Conservation (phyloP, 2,888 invertebrate genomes). For the Amblyteles armatorius region DNA sequence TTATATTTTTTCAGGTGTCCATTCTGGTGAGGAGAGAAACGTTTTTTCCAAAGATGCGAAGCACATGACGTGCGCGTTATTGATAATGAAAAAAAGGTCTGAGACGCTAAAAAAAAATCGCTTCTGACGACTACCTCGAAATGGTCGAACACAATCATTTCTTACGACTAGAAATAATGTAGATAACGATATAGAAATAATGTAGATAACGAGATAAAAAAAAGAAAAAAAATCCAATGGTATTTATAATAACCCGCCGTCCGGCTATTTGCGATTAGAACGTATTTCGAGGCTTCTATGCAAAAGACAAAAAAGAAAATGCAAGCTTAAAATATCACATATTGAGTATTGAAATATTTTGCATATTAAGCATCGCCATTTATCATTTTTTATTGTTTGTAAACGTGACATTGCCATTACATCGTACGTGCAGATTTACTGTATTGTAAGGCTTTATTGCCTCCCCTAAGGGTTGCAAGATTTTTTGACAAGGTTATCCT, state of each 20-base stretch:
- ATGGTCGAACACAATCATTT: conserved; percentile 40
- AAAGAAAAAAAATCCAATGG: neutral
- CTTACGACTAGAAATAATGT: conserved; percentile 16
- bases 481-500: too few relatives aligned
- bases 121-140: conserved; percentile 2
- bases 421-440: conserved; percentile 56
- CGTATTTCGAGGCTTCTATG: conserved; percentile 13
- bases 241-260: neutral
- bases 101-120: neutral
- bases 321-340: neutral
- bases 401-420: conserved; percentile 65
- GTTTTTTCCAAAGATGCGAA: conserved; percentile 20
- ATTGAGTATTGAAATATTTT: conserved; percentile 2
- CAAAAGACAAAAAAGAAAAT: neutral
- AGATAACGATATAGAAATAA: conserved; percentile 3
- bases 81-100: neutral
- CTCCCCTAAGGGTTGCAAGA: too few relatives aligned
- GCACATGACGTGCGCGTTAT: conserved; percentile 3
- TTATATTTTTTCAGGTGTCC: conserved; percentile 80
- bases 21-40: conserved; percentile 79
- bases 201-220: too few relatives aligned
- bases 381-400: conserved; percentile 45
- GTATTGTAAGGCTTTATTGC: too few relatives aligned
- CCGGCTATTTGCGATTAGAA: conserved; percentile 16
- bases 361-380: conserved; percentile 21